Evolutionary conservation across 2,797 vertebrate species (phyloP).

Genomic region (Cirrhinus mrigala): DNA sequence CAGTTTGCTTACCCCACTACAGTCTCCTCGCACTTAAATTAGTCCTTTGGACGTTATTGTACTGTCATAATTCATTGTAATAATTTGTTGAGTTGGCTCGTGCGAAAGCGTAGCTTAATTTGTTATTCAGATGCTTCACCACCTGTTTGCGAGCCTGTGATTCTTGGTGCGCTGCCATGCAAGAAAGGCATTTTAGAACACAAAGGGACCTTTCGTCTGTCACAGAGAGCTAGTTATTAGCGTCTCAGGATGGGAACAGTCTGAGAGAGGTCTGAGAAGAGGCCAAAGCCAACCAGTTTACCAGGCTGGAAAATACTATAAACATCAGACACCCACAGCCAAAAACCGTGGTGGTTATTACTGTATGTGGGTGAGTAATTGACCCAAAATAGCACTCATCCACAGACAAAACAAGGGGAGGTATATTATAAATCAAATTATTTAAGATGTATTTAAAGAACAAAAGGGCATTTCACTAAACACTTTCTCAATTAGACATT

Average conservation of each 20-base stretch:
- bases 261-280: constrained; percentile 39
- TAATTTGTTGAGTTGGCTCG: constrained; percentile 57
- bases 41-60: constrained; percentile 55
- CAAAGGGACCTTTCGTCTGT: constrained; percentile 63
- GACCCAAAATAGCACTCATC: constrained; percentile 18
- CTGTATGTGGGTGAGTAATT: constrained; percentile 17
- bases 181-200: constrained; percentile 56
- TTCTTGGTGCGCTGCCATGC: constrained; percentile 58
- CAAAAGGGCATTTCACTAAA: background rate
- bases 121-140: constrained; percentile 64
- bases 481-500: background rate
- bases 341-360: constrained; percentile 32
- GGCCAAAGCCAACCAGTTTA: constrained; percentile 43
- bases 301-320: constrained; percentile 51
- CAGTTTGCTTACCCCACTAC: constrained; percentile 54
- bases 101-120: constrained; percentile 52
- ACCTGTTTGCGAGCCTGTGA: constrained; percentile 60
- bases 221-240: constrained; percentile 53
- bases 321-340: constrained; percentile 39
- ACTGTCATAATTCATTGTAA: constrained; percentile 59
- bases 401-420: constrained; percentile 24
- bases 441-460: constrained; percentile 10
- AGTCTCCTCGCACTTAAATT: constrained; percentile 59
- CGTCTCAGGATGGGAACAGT: constrained; percentile 42
- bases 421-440: background rate